These are phyloP conservation scores for Borostomias antarcticus DNA, from an alignment of 2,797 vertebrate species.

Conservation along the genomic window DNA sequence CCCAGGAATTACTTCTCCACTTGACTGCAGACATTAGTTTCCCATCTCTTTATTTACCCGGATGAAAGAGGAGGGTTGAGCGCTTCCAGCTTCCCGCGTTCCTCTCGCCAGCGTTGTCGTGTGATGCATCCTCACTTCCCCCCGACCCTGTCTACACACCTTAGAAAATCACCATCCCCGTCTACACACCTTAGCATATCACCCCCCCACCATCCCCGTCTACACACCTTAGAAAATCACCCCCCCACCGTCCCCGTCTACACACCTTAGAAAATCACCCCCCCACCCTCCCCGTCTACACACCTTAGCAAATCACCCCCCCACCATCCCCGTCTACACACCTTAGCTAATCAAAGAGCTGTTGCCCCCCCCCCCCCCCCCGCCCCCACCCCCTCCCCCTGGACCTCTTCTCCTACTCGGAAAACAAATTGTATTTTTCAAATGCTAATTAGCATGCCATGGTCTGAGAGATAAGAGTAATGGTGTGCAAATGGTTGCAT, in stretches of 20 bases:
- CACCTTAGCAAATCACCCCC: conserved; percentile 37
- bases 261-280: too few relatives aligned
- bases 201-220: too few relatives aligned
- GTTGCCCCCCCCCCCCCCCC: neutral
- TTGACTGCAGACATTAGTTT: conserved; percentile 18
- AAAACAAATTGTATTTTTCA: conserved; percentile 67
- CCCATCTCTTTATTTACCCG: conserved; percentile 8
- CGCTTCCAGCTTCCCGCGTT: too few relatives aligned
- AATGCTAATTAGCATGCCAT: conserved; percentile 69
- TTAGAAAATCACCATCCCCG: too few relatives aligned
- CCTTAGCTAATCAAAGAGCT: conserved; percentile 55
- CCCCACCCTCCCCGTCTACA: too few relatives aligned
- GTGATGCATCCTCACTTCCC: conserved; percentile 23
- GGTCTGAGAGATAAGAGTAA: conserved; percentile 69
- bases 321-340: conserved; percentile 34
- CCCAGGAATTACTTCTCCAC: conserved; percentile 33
- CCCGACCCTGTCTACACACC: too few relatives aligned
- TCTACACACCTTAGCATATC: too few relatives aligned
- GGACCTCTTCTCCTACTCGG: conserved; percentile 21
- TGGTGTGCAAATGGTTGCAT: conserved; percentile 56
- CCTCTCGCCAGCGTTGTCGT: too few relatives aligned
- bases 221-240: too few relatives aligned
- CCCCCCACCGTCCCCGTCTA: too few relatives aligned
- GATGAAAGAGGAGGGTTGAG: neutral
- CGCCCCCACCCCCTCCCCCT: neutral